Evolutionary conservation across 53 echinoderm and acorn worm genomes (phyloP), one percentile per base, ranked within the genome.

Genomic region (Mesocentrotus franciscanus): DNA sequence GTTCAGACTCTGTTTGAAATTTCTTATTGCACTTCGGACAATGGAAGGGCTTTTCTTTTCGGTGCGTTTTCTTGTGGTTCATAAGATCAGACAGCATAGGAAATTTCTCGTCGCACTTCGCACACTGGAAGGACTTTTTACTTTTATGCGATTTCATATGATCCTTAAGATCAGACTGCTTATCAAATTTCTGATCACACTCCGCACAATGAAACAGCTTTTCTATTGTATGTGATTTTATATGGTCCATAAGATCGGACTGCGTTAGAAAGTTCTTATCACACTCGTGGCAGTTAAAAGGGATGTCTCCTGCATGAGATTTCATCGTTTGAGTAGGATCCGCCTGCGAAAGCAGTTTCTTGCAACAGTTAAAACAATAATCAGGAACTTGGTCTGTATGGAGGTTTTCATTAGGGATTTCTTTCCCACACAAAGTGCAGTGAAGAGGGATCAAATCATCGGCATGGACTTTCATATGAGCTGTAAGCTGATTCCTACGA

Each of bases 401-500:
- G 6, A 42, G 42, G 24, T 7, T 87, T 4, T 87, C 87, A 58
- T n/a, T 87, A 13, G 58, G 26, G 59, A 87, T 58, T 58, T 87
- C 87, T 26, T 87, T 87, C n/a, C 58, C 58, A 27, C 87, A 87
- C 27, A 87, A 35, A 57, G 58, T 22, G 18, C 87, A 87, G 56
- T 58, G 5, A 57, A 58, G 26, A 22, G 87, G 59, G 57, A 87
- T 13, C 56, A 57, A 59, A 27, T 87, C 87, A n/a, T 9, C 87
- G 1, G 58, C 87, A n/a, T 87, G 87, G 58, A 57, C 13, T 87
- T 87, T 87, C 87, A 87, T 87, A 15, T 87, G 87, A 12, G 87
- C 58, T 55, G 62, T 95, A 56, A 95, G 85, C 95, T 95, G 95
- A 66, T 36, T 35, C 35, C 22, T 95, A 30, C 89, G 95, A 0